A percentile compares a stretch with the other conserved stretches of the same genome.
These are phyloP conservation scores for Ctenodactylus gundi DNA, from an alignment of 2,113 vertebrate genomes.

Conservation along the genomic window DNA sequence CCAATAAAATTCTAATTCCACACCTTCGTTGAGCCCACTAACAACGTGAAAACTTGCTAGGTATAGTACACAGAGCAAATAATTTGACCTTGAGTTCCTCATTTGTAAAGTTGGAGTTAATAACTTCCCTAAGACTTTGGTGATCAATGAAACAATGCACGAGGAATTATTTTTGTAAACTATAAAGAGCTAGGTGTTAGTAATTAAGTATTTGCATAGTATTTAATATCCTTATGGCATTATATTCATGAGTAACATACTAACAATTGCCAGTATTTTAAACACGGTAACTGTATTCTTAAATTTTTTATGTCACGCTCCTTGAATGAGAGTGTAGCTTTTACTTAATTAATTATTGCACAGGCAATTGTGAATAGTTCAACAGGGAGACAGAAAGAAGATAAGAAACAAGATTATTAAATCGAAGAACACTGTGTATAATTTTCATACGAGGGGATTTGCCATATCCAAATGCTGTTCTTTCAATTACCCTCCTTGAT, in stretches of 20 bases:
- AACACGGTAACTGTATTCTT: not conserved
- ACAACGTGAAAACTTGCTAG: constrained; percentile 11
- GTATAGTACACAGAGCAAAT: constrained; percentile 10
- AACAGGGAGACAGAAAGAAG: constrained; percentile 23
- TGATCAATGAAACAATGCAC: not conserved
- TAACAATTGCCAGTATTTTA: not conserved
- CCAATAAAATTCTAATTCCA: not conserved
- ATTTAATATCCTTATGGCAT: not conserved
- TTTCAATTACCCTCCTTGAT: not conserved
- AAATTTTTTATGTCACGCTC: not conserved
- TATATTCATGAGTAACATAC: not conserved
- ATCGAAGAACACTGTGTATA: not conserved
- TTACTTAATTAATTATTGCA: not conserved
- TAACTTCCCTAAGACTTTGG: constrained; percentile 31
- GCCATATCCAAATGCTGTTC: not conserved
- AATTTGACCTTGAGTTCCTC: not conserved
- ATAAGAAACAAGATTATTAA: constrained; percentile 15
- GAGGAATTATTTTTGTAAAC: constrained; percentile 20
- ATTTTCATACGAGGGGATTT: constrained; percentile 2
- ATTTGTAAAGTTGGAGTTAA: constrained; percentile 36
- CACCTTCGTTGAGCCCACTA: not conserved
- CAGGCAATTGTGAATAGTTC: not conserved
- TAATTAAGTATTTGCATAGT: constrained; percentile 33
- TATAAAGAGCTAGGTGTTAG: not conserved
- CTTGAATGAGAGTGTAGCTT: not conserved